Conservation (phyloP, 2,797 vertebrate genomes). For the Hyperoplus lanceolatus region DNA sequence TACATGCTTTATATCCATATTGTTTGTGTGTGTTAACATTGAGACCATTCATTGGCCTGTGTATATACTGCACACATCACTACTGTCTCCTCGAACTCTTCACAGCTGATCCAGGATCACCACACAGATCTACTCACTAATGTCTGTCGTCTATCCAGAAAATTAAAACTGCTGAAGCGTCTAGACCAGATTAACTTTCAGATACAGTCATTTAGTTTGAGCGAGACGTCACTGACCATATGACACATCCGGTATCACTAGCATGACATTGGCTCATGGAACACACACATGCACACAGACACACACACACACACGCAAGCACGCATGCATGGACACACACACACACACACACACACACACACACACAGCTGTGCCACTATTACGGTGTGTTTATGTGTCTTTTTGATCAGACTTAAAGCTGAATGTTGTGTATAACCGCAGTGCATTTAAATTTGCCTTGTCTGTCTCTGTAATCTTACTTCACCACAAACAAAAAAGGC, state of each 20-base stretch:
- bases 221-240: not conserved
- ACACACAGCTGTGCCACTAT: slow-evolving; percentile 25
- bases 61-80: slow-evolving; percentile 38
- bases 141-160: slow-evolving; percentile 11
- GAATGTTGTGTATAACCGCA: slow-evolving; percentile 46
- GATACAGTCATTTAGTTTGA: slow-evolving; percentile 7
- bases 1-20: not conserved
- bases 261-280: slow-evolving; percentile 13
- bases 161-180: slow-evolving; percentile 19
- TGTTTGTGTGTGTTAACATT: slow-evolving; percentile 20
- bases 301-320: slow-evolving; percentile 11
- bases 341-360: slow-evolving; percentile 16
- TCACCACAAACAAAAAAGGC: slow-evolving; percentile 13
- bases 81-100: not conserved
- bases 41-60: slow-evolving; percentile 1
- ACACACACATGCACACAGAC: not conserved
- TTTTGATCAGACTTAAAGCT: slow-evolving; percentile 49
- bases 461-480: slow-evolving; percentile 34
- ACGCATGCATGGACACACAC: not conserved
- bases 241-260: slow-evolving; percentile 13
- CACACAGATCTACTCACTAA: not conserved
- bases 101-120: slow-evolving; percentile 40
- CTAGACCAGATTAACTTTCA: slow-evolving; percentile 48
- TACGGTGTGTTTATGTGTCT: slow-evolving; percentile 21
- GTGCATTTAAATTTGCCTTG: slow-evolving; percentile 23